These are phyloP conservation scores for Seira sanloemensis DNA, from an alignment of 2,888 invertebrate genomes.

Conservation along the genomic window DNA sequence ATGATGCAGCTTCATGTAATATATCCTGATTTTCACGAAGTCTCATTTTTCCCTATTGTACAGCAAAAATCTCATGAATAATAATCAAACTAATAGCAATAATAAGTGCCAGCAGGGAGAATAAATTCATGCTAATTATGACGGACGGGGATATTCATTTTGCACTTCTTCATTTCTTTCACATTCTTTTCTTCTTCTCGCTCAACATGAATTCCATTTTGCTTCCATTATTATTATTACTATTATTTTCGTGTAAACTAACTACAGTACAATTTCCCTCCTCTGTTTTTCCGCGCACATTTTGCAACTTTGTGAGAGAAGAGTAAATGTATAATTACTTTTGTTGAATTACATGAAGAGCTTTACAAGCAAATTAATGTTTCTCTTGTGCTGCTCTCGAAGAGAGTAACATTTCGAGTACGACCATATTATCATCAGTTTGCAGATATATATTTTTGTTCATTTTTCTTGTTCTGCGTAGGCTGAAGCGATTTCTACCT, in stretches of 20 bases:
- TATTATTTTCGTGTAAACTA: neutral
- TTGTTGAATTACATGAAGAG: neutral
- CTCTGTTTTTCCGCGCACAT: neutral
- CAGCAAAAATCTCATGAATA: constrained; percentile 52
- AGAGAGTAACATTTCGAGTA: no score
- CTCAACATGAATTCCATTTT: constrained; percentile 16
- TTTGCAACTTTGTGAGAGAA: neutral
- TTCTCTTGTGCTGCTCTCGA: neutral
- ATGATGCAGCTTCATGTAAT: constrained; percentile 20
- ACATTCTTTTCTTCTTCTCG: neutral
- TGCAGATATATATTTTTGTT: no score
- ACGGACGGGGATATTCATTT: constrained; percentile 35
- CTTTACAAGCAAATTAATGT: neutral
- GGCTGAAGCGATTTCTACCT: no score
- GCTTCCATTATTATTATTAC: neutral
- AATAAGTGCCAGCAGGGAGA: constrained; percentile 60
- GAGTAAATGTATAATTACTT: neutral
- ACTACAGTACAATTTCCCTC: constrained; percentile 21
- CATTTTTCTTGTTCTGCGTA: no score
- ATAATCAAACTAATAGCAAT: constrained; percentile 61
- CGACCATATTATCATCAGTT: no score
- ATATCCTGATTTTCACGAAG: constrained; percentile 28
- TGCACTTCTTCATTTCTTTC: constrained; percentile 19
- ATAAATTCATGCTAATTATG: constrained; percentile 64
- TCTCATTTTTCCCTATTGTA: constrained; percentile 21